A percentile compares a stretch with the other conserved stretches of the same genome.
These are phyloP conservation scores for Aspidiotus rigidus DNA, from an alignment of 2,888 invertebrate genomes.

Conservation along the genomic window DNA sequence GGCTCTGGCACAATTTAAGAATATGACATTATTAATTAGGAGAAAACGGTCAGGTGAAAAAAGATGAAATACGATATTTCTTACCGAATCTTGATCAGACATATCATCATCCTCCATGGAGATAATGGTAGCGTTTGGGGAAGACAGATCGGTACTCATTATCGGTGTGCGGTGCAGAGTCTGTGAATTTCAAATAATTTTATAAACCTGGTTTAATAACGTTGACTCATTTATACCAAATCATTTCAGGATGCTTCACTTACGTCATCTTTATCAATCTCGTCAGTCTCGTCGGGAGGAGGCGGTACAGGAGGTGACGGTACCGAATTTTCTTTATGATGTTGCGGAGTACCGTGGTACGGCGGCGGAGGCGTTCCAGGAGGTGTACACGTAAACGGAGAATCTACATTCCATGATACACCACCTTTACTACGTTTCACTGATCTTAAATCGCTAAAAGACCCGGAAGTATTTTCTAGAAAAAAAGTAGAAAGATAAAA, in stretches of 20 bases:
- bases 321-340: conserved; percentile 14
- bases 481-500: conserved; percentile 1
- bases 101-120: conserved; percentile 94
- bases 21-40: not conserved
- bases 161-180: not conserved
- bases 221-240: not conserved
- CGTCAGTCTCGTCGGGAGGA: conserved; percentile 20
- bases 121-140: conserved; percentile 60
- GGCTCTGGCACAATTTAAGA: conserved; percentile 57
- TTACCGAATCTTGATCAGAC: conserved; percentile 72
- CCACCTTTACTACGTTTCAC: conserved; percentile 40
- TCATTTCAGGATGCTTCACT: not conserved
- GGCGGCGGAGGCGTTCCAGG: conserved; percentile 86
- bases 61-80: conserved; percentile 40
- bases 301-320: conserved; percentile 25
- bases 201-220: not conserved
- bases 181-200: not conserved
- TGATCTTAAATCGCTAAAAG: conserved; percentile 50
- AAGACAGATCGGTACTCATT: conserved; percentile 9
- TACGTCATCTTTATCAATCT: conserved; percentile 5
- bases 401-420: conserved; percentile 45
- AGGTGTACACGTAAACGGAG: conserved; percentile 50
- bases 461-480: conserved; percentile 48
- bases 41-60: not conserved
- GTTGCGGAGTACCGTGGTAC: conserved; percentile 46